These are phyloP conservation scores for Drosophila setosimentum DNA, from an alignment of 2,888 invertebrate genomes.

Conservation along the genomic window DNA sequence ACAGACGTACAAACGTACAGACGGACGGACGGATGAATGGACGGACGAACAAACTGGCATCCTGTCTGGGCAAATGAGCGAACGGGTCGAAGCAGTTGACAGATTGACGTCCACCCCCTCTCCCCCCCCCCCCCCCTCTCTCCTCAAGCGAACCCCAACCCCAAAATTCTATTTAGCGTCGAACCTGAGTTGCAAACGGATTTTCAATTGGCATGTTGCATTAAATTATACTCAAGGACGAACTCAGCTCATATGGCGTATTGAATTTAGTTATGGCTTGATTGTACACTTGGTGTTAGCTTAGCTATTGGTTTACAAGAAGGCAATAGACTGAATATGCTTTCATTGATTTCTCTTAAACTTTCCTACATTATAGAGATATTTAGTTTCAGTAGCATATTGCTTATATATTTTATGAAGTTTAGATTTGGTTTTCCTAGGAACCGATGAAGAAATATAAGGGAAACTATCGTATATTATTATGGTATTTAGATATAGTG, in stretches of 20 bases:
- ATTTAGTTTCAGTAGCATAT: neutral
- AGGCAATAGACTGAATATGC: neutral
- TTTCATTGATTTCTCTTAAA: neutral
- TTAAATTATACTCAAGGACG: slow-evolving; percentile 75
- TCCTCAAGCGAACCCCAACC: slow-evolving; percentile 1
- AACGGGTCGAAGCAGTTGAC: slow-evolving; percentile 72
- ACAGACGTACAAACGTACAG: slow-evolving; percentile 26
- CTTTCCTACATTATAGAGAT: neutral
- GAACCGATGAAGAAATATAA: neutral
- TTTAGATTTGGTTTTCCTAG: neutral
- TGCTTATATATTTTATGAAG: neutral
- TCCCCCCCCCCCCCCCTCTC: slow-evolving; percentile 35
- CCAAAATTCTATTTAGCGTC: slow-evolving; percentile 48
- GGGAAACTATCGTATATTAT: neutral
- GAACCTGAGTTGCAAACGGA: slow-evolving; percentile 59
- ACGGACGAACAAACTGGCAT: slow-evolving; percentile 64
- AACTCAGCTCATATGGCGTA: slow-evolving; percentile 42
- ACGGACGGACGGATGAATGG: slow-evolving; percentile 6
- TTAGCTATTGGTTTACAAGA: neutral
- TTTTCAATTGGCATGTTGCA: slow-evolving; percentile 78
- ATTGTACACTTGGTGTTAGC: neutral
- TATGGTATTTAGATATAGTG: neutral
- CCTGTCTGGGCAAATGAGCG: slow-evolving; percentile 81
- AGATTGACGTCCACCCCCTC: slow-evolving; percentile 72
- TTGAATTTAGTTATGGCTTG: slow-evolving; percentile 12